phyloP scores from a whole-genome alignment of 2,797 vertebrate genomes.

The Tenualosa thibaudeaui region DNA sequence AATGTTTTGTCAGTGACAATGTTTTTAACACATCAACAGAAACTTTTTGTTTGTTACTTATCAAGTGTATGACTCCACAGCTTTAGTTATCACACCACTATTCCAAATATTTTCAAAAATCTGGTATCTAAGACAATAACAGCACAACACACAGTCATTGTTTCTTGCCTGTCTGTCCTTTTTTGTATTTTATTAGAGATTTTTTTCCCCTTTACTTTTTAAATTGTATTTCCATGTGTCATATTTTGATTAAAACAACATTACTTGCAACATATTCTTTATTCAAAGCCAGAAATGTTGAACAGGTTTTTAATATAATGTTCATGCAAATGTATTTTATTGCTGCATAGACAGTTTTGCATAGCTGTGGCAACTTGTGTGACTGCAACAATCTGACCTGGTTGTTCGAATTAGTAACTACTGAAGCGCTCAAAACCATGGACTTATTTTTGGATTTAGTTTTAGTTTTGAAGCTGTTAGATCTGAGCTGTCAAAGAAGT shows the following conservation, averaged over 20 bases:
- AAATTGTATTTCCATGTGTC: neutral
- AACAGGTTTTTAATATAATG: neutral
- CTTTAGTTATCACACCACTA: neutral
- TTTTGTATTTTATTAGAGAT: neutral
- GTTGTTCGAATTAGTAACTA: neutral
- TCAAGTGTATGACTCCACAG: neutral
- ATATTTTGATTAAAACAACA: neutral
- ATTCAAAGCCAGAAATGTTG: neutral
- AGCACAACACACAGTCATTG: neutral
- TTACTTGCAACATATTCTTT: neutral
- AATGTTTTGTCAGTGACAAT: neutral
- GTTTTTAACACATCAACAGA: neutral
- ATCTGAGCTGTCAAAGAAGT: neutral
- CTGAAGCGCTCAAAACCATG: neutral
- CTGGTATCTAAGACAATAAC: neutral
- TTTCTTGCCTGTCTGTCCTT: neutral
- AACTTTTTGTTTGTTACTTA: neutral
- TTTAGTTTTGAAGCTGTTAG: neutral
- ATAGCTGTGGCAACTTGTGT: neutral
- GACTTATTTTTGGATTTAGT: neutral
- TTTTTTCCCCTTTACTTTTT: neutral
- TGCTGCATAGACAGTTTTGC: neutral
- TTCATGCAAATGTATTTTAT: neutral
- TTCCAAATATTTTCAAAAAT: neutral
- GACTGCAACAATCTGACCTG: neutral